Base-by-base conservation (phyloP, 1,140 invertebrate genomes). In the Ostrea denselamellosa region DNA sequence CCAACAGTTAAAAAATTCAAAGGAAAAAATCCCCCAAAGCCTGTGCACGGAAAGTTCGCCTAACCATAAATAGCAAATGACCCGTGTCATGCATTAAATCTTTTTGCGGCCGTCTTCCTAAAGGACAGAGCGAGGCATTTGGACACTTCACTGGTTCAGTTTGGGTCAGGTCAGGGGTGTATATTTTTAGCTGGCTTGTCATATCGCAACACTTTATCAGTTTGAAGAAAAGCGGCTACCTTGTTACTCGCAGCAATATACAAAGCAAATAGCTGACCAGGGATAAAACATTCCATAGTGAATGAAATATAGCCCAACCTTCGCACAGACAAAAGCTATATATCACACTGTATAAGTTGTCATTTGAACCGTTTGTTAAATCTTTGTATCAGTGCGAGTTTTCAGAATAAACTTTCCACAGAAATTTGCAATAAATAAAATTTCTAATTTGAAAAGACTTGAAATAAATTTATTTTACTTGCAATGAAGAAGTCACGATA, bases 81-180 rank as follows among this genome's bases (percentile, higher is more conserved):
- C 85, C 85, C 85, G 51, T 85, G 56, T 56, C 83, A 85, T 58
- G 28, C 83, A 62, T 85, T 85, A 58, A 85, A 85, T 56, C 53
- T 62, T 54, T 52, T 85, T 7, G 28, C 51, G 51, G 58, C 28
- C 28, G 28, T 53, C 53, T 85, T 25, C 25, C 9, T 52, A 22
- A 86, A 81, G 65, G 22, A 17, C 2, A 53, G 25, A 54, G 56
- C 44, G 44, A 28, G 25, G 54, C 83, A 83, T 87, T 81, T 87
- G 71, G 86, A 56, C 81, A 83, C 62, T 83, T 56, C 44, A 54
- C 52, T n/a, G 68, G 77, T 87, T 87, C 54, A 87, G 54, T 12
- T 54, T 81, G 56, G 86, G 86, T 82, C 86, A 87, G 86, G 86
- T 87, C 86, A 87, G 44, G 28, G 44, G 81, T 83, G 81, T 71